phyloP scores from a whole-genome alignment of 64 coral and sea anemone species.

The Montipora sp. region DNA sequence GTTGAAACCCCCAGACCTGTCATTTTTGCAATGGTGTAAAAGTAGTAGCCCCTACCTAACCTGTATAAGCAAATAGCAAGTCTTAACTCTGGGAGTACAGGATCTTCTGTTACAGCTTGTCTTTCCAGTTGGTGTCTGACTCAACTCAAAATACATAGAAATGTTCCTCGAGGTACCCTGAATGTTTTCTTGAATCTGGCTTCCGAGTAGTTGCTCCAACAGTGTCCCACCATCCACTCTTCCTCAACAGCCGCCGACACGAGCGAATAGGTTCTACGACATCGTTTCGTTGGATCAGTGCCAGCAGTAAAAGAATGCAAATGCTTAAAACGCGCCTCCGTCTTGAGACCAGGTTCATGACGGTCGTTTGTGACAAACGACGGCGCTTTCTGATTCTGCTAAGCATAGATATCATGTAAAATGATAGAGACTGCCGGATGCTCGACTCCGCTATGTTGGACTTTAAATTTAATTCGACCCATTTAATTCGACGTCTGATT shows the following conservation, averaged over 20 bases:
- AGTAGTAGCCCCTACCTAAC: too few relatives aligned
- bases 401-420: slow-evolving; percentile 6
- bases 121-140: slow-evolving; percentile 11
- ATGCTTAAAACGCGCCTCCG: neutral
- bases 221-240: neutral
- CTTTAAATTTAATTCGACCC: neutral
- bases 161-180: slow-evolving; percentile 18
- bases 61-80: too few relatives aligned
- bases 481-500: slow-evolving; percentile 18
- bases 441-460: slow-evolving; percentile 7
- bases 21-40: too few relatives aligned
- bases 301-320: neutral
- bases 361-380: neutral
- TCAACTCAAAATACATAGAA: neutral
- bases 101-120: slow-evolving; percentile 16
- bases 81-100: neutral
- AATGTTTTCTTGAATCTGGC: slow-evolving; percentile 48
- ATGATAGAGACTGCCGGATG: neutral
- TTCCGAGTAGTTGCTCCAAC: neutral
- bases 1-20: too few relatives aligned
- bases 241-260: slow-evolving; percentile 5
- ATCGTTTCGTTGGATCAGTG: slow-evolving; percentile 10
- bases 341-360: neutral
- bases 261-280: neutral
- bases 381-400: neutral